These are phyloP conservation scores for Ditylenchus dipsaci DNA, from an alignment of 1,140 invertebrate genomes.

Conservation along the genomic window DNA sequence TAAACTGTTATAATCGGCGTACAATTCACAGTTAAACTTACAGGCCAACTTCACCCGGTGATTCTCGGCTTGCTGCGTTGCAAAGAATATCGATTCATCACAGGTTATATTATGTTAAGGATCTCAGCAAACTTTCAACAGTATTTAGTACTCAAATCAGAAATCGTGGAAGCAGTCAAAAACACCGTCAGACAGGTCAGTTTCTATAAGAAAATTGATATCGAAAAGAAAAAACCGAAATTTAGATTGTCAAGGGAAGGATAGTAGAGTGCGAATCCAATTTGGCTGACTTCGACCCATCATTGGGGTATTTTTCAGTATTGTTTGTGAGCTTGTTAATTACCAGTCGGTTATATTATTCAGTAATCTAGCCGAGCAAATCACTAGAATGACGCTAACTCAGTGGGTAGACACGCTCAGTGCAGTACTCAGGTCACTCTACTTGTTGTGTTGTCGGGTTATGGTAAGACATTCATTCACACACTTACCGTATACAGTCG, in stretches of 20 bases:
- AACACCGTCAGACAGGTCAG: slow-evolving; percentile 51
- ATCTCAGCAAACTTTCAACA: too few species aligned
- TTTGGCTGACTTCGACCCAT: slow-evolving; percentile 46
- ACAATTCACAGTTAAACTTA: too few species aligned
- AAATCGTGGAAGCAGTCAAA: slow-evolving; percentile 53
- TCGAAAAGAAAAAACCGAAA: background rate
- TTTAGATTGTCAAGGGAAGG: slow-evolving; percentile 47
- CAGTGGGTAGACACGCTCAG: slow-evolving; percentile 77
- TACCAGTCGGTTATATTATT: slow-evolving; percentile 15
- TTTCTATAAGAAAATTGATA: background rate
- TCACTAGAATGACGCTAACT: slow-evolving; percentile 66
- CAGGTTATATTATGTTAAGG: background rate
- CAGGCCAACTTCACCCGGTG: slow-evolving; percentile 53
- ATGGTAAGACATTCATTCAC: slow-evolving; percentile 63
- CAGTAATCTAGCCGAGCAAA: slow-evolving; percentile 70
- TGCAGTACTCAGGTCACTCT: slow-evolving; percentile 68
- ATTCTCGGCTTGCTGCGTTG: slow-evolving; percentile 58
- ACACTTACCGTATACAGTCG: too few species aligned
- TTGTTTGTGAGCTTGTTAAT: background rate
- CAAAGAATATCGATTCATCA: slow-evolving; percentile 54
- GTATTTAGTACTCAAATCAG: slow-evolving; percentile 35
- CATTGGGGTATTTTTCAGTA: slow-evolving; percentile 23
- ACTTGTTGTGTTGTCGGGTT: slow-evolving; percentile 66
- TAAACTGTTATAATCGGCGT: too few species aligned
- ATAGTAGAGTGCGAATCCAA: slow-evolving; percentile 42